These are phyloP conservation scores for Phengaris arion DNA, from an alignment of 2,888 invertebrate species.

Conservation along the genomic window DNA sequence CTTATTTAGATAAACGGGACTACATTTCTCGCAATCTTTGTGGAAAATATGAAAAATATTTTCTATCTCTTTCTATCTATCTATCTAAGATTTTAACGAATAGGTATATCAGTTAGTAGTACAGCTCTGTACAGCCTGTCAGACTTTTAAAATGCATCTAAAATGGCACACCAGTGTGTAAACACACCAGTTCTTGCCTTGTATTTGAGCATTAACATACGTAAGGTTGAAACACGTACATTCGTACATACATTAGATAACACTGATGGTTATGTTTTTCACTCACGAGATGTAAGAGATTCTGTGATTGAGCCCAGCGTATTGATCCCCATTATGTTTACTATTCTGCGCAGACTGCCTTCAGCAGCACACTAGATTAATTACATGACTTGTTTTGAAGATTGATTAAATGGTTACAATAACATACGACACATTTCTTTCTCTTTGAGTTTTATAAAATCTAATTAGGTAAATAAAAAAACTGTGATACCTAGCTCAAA, in stretches of 20 bases:
- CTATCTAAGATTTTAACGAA: too few species aligned
- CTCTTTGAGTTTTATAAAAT: not conserved
- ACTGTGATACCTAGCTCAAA: not conserved
- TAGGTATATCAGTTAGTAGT: too few species aligned
- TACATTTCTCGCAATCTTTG: too few species aligned
- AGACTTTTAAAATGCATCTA: too few species aligned
- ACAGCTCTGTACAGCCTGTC: too few species aligned
- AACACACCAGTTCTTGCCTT: too few species aligned
- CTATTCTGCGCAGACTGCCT: conserved; percentile 10
- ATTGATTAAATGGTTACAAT: not conserved
- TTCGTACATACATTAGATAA: not conserved
- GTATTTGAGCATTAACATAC: too few species aligned
- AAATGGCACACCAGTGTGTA: too few species aligned
- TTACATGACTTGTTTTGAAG: conserved; percentile 12
- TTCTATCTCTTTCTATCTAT: too few species aligned
- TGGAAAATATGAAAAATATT: too few species aligned
- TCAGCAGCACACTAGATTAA: not conserved
- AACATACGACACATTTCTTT: not conserved
- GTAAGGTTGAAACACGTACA: too few species aligned
- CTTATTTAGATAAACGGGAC: too few species aligned
- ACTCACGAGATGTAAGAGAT: not conserved
- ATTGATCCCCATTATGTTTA: conserved; percentile 7
- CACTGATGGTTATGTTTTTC: not conserved
- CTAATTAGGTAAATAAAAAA: not conserved
- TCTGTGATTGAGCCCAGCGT: conserved; percentile 8